A percentile compares a stretch with the other conserved stretches of the same genome.
Conservation (phyloP, 2,888 invertebrate species). For the Drosophila monieri region DNA sequence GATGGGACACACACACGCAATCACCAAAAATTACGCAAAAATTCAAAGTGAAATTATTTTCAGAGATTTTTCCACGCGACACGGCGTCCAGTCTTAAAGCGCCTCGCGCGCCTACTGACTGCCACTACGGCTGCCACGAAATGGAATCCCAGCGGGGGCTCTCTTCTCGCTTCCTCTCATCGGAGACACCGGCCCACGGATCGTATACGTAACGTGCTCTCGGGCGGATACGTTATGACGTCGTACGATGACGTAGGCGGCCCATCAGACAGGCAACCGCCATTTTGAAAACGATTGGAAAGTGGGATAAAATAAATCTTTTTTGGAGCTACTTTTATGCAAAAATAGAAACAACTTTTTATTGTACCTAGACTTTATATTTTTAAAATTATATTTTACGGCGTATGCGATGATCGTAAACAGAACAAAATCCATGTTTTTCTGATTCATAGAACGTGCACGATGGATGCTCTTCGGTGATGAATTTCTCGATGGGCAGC, state of each 20-base stretch:
- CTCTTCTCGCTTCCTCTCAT: conserved; percentile 9
- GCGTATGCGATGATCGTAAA: conserved; percentile 34
- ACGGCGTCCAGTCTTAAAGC: conserved; percentile 73
- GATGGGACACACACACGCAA: conserved; percentile 20
- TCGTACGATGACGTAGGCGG: conserved; percentile 69
- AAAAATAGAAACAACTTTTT: no score
- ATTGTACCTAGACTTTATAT: conserved; percentile 10
- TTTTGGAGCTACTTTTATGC: no score
- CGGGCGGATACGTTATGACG: conserved; percentile 48
- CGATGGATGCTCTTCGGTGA: background rate
- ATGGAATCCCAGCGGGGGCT: conserved; percentile 2
- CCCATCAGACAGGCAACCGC: background rate
- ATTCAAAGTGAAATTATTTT: conserved; percentile 18
- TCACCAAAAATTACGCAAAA: conserved; percentile 56
- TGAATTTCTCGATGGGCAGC: conserved; percentile 18
- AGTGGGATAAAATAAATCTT: background rate
- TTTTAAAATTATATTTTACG: conserved; percentile 13
- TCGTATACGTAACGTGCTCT: conserved; percentile 19
- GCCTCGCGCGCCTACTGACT: conserved; percentile 75
- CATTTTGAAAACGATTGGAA: background rate
- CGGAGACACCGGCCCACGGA: conserved; percentile 4
- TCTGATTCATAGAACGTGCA: conserved; percentile 27
- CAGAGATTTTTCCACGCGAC: conserved; percentile 45
- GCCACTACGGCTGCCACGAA: conserved; percentile 27
- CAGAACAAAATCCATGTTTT: conserved; percentile 20